Evolutionary conservation across 2,888 invertebrate genomes (phyloP).

Genomic region (Euplexia lucipara): DNA sequence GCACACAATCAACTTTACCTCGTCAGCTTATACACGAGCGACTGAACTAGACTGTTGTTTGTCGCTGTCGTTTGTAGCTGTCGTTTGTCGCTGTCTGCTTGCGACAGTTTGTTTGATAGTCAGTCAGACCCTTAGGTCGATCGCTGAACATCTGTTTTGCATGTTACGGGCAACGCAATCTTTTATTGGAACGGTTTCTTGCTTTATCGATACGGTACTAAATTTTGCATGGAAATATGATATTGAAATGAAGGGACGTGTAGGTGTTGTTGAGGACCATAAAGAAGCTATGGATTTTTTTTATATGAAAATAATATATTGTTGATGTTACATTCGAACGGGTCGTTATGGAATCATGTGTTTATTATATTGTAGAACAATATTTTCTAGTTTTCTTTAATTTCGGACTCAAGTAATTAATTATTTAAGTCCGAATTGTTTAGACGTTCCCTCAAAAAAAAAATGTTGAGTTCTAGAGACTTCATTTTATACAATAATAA

Average conservation of each 20-base stretch:
- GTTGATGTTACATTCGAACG: too few species aligned
- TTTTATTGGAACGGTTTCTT: conserved; percentile 20
- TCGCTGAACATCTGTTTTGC: conserved; percentile 26
- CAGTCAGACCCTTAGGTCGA: conserved; percentile 20
- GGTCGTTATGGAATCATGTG: too few species aligned
- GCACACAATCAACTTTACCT: conserved; percentile 44
- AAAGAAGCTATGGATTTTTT: not conserved
- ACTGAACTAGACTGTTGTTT: conserved; percentile 24
- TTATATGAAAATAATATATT: not conserved
- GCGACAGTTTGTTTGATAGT: conserved; percentile 35
- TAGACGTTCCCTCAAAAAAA: too few species aligned
- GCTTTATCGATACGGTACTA: conserved; percentile 4
- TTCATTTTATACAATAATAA: too few species aligned
- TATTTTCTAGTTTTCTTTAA: too few species aligned
- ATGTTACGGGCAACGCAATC: conserved; percentile 13
- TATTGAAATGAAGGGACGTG: too few species aligned
- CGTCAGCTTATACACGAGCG: not conserved
- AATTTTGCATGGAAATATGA: not conserved
- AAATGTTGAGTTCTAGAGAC: too few species aligned
- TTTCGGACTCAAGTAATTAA: too few species aligned
- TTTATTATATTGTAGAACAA: too few species aligned
- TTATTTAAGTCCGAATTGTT: too few species aligned
- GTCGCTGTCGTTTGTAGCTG: conserved; percentile 33
- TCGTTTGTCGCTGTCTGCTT: conserved; percentile 23
- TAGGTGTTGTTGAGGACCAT: not conserved